phyloP scores from a whole-genome alignment of 2,797 vertebrate genomes.

The Taenioides sp. region DNA sequence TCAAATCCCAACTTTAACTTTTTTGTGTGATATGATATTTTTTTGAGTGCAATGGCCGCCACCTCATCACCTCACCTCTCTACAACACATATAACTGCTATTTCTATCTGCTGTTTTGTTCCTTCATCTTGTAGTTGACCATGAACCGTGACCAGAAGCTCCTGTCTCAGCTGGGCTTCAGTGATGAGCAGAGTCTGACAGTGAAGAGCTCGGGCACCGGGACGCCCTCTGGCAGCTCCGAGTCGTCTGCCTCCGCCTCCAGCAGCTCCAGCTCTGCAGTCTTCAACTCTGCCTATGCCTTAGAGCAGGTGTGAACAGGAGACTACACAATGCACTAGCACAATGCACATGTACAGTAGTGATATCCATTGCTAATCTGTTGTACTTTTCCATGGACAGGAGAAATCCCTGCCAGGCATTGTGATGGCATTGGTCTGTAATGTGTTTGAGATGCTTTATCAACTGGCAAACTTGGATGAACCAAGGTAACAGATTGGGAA shows the following conservation, averaged over 20 bases:
- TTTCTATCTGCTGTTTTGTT: conserved; percentile 20
- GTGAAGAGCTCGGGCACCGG: conserved; percentile 96
- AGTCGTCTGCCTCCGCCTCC: conserved; percentile 90
- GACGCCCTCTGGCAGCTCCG: conserved; percentile 93
- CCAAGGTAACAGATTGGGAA: conserved; percentile 77
- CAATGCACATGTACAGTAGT: not conserved
- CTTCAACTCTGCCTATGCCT: conserved; percentile 90
- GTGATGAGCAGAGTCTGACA: conserved; percentile 92
- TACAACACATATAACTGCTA: not conserved
- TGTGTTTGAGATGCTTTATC: conserved; percentile 99
- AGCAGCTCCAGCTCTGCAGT: conserved; percentile 88
- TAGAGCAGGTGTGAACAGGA: conserved; percentile 87
- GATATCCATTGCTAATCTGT: not conserved
- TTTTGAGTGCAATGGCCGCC: too few relatives aligned
- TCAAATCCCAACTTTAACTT: not conserved
- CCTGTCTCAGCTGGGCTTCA: conserved; percentile 95
- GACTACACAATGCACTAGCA: not conserved
- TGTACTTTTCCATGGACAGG: conserved; percentile 69
- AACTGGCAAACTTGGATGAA: conserved; percentile 96
- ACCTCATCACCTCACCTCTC: too few relatives aligned
- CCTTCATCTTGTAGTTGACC: conserved; percentile 80
- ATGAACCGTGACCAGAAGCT: conserved; percentile 99
- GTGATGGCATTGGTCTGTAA: conserved; percentile 98
- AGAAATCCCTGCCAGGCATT: conserved; percentile 96
- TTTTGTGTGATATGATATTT: not conserved